Percentiles rank a stretch among this genome's conserved stretches.
phyloP scores from a whole-genome alignment of 2,888 invertebrate genomes.

The Dicyrtomina minuta region DNA sequence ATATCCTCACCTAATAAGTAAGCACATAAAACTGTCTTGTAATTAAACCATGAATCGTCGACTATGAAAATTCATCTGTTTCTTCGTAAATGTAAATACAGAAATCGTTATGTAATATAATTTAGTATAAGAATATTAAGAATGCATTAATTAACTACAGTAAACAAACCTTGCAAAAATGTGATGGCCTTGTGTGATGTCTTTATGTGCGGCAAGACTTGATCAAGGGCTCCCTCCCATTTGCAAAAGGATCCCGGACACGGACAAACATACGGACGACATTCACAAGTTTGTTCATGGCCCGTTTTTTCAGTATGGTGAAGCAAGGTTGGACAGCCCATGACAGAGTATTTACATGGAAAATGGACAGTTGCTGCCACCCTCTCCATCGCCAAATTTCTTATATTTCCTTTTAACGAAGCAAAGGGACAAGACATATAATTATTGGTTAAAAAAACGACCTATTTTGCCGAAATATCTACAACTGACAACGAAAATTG shows the following conservation, averaged over 20 bases:
- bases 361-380: slow-evolving; percentile 98
- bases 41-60: slow-evolving; percentile 1
- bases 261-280: slow-evolving; percentile 96
- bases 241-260: slow-evolving; percentile 99
- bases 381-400: slow-evolving; percentile 99
- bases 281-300: slow-evolving; percentile 98
- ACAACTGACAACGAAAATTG: neutral
- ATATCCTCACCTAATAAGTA: slow-evolving; percentile 88
- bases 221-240: slow-evolving; percentile 96
- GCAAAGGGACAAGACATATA: too few relatives aligned
- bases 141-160: too few relatives aligned
- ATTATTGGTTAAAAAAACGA: neutral
- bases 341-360: slow-evolving; percentile 96
- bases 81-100: slow-evolving; percentile 1
- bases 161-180: slow-evolving; percentile 85
- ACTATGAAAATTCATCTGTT: neutral
- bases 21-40: too few relatives aligned
- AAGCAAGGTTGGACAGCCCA: slow-evolving; percentile 88
- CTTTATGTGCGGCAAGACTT: slow-evolving; percentile 98
- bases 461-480: neutral
- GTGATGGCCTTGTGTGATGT: slow-evolving; percentile 98
- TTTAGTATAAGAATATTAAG: too few relatives aligned
- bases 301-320: slow-evolving; percentile 97
- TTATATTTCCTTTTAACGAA: slow-evolving; percentile 78
- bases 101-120: neutral